These are phyloP conservation scores for Anas flavirostris DNA, from an alignment of 2,797 vertebrate species.

Conservation along the genomic window DNA sequence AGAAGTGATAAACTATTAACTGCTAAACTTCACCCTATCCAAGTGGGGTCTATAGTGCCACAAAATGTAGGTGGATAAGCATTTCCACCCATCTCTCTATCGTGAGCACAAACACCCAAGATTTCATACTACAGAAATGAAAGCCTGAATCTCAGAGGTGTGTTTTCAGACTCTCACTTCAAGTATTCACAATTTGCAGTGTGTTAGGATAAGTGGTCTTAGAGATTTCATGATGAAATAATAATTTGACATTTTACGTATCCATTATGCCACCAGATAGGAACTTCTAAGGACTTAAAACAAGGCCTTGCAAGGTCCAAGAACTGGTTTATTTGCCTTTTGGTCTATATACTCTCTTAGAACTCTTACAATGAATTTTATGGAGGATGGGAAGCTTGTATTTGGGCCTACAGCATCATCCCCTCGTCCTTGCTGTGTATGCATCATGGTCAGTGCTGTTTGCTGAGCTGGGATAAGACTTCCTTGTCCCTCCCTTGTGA, in stretches of 20 bases:
- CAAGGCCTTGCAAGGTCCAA: not conserved
- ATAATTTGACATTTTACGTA: not conserved
- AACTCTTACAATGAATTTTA: not conserved
- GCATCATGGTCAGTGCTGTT: not conserved
- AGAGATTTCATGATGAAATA: not conserved
- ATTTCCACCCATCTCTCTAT: not conserved
- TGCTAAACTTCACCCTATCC: not conserved
- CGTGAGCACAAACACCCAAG: not conserved
- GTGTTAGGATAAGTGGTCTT: not conserved
- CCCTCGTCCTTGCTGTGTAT: not conserved
- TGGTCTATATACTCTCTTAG: not conserved
- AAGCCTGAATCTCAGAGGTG: not conserved
- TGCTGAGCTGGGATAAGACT: conserved; percentile 2
- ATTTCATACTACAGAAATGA: not conserved
- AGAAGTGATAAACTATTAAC: not conserved
- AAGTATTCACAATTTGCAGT: not conserved
- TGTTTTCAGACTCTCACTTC: not conserved
- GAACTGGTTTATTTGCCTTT: not conserved
- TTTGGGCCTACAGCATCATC: not conserved
- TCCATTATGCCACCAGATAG: not conserved
- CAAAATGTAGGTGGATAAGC: not conserved
- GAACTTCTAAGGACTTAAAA: not conserved
- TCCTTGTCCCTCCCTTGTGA: not conserved
- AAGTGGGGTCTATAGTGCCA: not conserved
- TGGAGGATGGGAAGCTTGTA: not conserved